These are phyloP conservation scores for Zoroaster sp. DNA, from an alignment of 53 echinoderm and acorn worm species.

Conservation along the genomic window DNA sequence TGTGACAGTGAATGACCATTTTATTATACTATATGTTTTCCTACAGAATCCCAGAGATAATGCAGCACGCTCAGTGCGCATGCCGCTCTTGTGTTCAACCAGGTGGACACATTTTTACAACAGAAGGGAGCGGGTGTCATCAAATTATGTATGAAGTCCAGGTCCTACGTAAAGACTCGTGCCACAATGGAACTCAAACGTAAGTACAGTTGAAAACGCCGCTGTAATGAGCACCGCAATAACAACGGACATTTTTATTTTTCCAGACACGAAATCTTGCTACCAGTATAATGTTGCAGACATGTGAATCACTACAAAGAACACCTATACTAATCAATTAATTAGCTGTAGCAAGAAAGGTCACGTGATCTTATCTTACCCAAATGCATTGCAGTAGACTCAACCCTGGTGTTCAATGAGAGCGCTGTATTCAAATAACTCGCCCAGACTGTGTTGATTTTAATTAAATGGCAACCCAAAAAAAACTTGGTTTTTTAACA, in stretches of 20 bases:
- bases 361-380: background rate
- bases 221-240: no score
- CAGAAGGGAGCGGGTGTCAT: background rate
- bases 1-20: no score
- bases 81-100: background rate
- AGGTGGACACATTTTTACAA: background rate
- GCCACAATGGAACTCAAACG: background rate
- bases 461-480: background rate
- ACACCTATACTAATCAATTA: background rate
- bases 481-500: no score
- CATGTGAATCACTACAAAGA: no score
- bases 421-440: background rate
- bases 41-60: background rate
- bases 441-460: background rate
- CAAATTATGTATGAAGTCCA: background rate
- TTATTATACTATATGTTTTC: no score
- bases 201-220: background rate
- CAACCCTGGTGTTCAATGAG: background rate
- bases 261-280: no score
- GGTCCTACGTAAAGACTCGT: background rate
- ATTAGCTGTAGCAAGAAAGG: background rate
- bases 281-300: no score
- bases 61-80: background rate
- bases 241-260: no score
- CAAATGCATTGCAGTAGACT: background rate